phyloP scores from a whole-genome alignment of 2,797 vertebrate genomes.

The Helarctos malayanus region DNA sequence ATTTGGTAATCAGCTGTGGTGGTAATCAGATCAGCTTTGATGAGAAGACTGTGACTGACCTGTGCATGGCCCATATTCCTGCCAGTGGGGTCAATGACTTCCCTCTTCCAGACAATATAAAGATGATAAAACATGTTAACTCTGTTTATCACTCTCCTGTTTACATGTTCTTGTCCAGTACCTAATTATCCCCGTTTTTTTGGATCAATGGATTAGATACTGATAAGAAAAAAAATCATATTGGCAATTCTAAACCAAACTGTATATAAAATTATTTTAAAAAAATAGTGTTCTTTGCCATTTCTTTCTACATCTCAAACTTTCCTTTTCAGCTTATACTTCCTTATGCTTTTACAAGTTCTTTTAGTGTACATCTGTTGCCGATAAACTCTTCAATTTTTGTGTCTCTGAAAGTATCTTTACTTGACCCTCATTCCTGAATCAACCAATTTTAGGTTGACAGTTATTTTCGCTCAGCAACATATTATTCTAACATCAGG shows the following conservation, averaged over 20 bases:
- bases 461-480: slow-evolving; percentile 31
- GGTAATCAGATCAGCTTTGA: background rate
- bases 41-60: background rate
- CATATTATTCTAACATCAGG: background rate
- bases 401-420: slow-evolving; percentile 38
- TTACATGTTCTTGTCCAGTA: background rate
- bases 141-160: background rate
- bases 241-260: background rate
- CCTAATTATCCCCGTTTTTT: background rate
- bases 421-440: background rate
- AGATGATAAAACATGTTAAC: background rate
- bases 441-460: slow-evolving; percentile 21
- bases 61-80: background rate
- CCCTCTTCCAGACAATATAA: background rate
- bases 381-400: slow-evolving; percentile 49
- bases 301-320: background rate
- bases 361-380: background rate
- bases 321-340: background rate
- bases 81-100: background rate
- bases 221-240: background rate
- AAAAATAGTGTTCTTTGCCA: background rate
- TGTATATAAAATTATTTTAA: background rate
- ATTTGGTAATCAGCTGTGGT: background rate
- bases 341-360: background rate
- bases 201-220: background rate